Evolutionary conservation across 1,140 invertebrate genomes (phyloP).

Genomic region (Papilio xuthus): DNA sequence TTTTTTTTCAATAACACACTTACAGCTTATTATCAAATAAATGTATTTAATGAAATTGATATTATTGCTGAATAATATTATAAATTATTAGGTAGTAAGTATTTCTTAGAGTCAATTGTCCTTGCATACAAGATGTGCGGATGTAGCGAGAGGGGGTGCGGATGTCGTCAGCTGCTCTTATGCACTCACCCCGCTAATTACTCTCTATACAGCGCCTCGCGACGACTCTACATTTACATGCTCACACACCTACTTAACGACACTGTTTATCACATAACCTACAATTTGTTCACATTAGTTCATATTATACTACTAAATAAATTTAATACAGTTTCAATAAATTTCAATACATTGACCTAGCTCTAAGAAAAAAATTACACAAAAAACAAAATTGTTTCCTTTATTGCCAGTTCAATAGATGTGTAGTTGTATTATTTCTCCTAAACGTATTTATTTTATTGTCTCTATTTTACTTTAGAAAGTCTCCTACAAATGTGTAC

Average conservation of each 20-base stretch:
- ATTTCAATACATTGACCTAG: no score
- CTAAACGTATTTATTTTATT: no score
- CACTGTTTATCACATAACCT: no score
- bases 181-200: constrained; percentile 41
- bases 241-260: constrained; percentile 3
- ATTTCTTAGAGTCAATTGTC: background rate
- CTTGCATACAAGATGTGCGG: constrained; percentile 7
- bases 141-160: constrained; percentile 25
- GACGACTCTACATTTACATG: constrained; percentile 38
- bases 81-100: background rate
- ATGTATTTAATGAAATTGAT: background rate
- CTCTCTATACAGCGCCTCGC: constrained; percentile 31
- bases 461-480: background rate
- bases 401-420: no score
- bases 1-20: no score
- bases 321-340: background rate
- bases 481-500: background rate
- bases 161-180: constrained; percentile 41
- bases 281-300: background rate
- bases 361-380: no score
- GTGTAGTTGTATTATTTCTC: no score
- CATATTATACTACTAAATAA: background rate
- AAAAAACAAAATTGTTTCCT: no score
- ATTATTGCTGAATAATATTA: background rate
- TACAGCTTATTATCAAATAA: no score